These are phyloP conservation scores for Temnothorax ravouxi DNA, from an alignment of 2,888 invertebrate genomes.

Conservation along the genomic window DNA sequence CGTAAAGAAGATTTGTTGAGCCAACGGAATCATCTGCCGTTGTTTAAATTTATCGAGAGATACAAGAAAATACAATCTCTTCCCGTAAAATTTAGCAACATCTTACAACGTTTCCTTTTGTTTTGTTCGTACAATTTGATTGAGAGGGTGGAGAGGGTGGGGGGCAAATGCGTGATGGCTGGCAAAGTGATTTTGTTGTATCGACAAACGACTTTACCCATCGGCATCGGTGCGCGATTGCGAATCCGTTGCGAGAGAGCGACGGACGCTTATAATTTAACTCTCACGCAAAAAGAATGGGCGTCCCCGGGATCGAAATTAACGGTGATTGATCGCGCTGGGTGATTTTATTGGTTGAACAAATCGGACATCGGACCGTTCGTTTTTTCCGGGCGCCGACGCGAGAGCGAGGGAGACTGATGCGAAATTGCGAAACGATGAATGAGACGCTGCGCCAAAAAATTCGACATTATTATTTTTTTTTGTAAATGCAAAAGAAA, in stretches of 20 bases:
- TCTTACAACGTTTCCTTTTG: constrained; percentile 33
- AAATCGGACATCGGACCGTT: constrained; percentile 48
- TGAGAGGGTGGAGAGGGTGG: not conserved
- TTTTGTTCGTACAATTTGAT: constrained; percentile 49
- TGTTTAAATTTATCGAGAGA: constrained; percentile 52
- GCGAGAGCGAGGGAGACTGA: constrained; percentile 30
- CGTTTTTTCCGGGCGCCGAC: constrained; percentile 32
- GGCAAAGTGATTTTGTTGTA: constrained; percentile 60
- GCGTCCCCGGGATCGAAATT: constrained; percentile 54
- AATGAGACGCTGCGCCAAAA: constrained; percentile 34
- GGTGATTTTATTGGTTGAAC: constrained; percentile 64
- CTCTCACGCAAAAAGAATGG: constrained; percentile 47
- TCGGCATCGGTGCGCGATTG: constrained; percentile 31
- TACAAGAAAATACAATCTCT: constrained; percentile 46
- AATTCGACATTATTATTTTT: constrained; percentile 55
- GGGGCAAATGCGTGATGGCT: not conserved
- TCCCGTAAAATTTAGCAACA: not conserved
- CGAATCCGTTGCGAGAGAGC: constrained; percentile 42
- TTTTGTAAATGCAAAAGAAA: constrained; percentile 52
- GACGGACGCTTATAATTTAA: constrained; percentile 52
- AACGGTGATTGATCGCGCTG: constrained; percentile 50
- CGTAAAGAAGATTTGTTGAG: constrained; percentile 56
- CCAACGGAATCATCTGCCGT: constrained; percentile 57
- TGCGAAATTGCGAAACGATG: constrained; percentile 45
- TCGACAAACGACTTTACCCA: constrained; percentile 55